Base-by-base conservation (phyloP, 2,797 vertebrate genomes). In the Percopsis omiscomaycus region DNA sequence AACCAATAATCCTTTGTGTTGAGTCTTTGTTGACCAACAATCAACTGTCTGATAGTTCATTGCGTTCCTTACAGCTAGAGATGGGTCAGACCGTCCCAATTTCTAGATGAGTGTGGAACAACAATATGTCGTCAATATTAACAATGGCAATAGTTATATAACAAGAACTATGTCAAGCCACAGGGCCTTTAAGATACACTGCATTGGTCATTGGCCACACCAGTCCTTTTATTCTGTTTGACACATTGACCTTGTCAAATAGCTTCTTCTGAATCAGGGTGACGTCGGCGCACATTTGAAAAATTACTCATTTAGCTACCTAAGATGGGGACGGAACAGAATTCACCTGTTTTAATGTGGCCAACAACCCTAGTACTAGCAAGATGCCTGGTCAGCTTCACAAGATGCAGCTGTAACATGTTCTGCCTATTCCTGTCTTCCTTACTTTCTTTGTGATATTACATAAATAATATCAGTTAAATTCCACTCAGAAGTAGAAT, bases 81-180 rank as follows among this genome's bases (percentile, higher is more conserved):
- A 68, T 60, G 61, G 81, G 82, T 85, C 81, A 79, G 71, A 75
- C 47, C 82, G 85, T 85, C 81, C 82, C 78, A 79, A 59, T 55
- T 9, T 9, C 10, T 10, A 27, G 13, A 78, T 49, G 22, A 65
- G 71, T 27, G 54, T 28, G 55, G 52, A 69, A 71, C 73, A 73
- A 65, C 80, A 84, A 67, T 69, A 75, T 62, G 66, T 58, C 77
- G 55, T 14, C n/a, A 32, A 5, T 45, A 45, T 12, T 13, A 22
- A 64, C 8, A 47, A 81, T 66, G 45, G 10, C 45, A 64, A 30
- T 73, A 52, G 68, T 78, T 76, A 72, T 32, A 73, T 58, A 71
- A 77, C 59, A 76, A 44, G 48, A 64, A 70, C 55, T n/a, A 66
- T 60, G 14, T 4, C 30, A 49, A 54, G 42, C n/a, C 64, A 64